Conservation (phyloP, 1,140 invertebrate species). For the Nephila pilipes region DNA sequence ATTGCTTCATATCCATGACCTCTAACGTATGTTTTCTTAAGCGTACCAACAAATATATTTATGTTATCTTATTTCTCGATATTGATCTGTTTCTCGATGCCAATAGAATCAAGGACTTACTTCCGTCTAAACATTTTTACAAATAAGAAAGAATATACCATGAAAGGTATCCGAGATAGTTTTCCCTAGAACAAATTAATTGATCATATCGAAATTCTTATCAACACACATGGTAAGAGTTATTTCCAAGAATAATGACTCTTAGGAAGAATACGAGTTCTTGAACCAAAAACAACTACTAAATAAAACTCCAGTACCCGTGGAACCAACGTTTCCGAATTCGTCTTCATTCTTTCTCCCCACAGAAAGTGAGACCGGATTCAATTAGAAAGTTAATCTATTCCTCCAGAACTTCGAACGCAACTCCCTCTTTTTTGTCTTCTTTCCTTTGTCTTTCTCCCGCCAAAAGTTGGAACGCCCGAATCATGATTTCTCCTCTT, state of each 20-base stretch:
- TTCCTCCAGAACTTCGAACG: conserved; percentile 36
- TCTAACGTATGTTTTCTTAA: no score
- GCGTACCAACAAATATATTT: no score
- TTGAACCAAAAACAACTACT: not conserved
- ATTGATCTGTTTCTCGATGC: no score
- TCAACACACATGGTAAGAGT: not conserved
- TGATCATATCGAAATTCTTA: not conserved
- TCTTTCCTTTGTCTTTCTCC: conserved; percentile 22
- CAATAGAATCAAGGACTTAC: no score
- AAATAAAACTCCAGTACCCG: not conserved
- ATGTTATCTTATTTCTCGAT: no score
- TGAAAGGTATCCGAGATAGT: no score
- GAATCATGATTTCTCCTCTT: conserved; percentile 15
- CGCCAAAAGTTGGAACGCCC: conserved; percentile 1
- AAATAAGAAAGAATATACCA: no score
- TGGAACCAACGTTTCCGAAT: conserved; percentile 8
- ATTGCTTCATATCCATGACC: no score
- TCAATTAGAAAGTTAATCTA: conserved; percentile 56
- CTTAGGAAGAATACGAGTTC: not conserved
- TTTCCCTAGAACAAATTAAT: no score
- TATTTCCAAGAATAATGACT: conserved; percentile 3
- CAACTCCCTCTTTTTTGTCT: conserved; percentile 11
- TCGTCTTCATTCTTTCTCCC: not conserved
- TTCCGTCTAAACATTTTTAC: no score
- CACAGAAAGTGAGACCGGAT: conserved; percentile 40